Conservation (phyloP, 2,888 invertebrate genomes). For the Oxytorus armatus region DNA sequence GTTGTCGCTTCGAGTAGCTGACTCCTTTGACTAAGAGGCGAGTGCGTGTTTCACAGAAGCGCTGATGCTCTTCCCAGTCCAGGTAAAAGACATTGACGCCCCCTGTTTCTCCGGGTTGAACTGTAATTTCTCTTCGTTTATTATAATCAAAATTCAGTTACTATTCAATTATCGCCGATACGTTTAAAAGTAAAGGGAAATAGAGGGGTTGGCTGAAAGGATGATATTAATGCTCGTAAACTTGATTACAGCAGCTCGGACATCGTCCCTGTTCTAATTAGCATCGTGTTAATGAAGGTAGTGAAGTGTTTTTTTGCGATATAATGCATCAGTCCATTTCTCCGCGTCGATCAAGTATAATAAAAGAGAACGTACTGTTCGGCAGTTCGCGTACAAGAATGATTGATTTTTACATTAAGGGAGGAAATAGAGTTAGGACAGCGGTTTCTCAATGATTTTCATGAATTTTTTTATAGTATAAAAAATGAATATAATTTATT, state of each 20-base stretch:
- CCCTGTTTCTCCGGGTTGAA: not conserved
- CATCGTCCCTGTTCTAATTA: too few species aligned
- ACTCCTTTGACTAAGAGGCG: conserved; percentile 60
- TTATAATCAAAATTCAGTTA: conserved; percentile 33
- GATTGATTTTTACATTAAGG: not conserved
- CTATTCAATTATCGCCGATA: conserved; percentile 19
- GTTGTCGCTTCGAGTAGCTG: conserved; percentile 20
- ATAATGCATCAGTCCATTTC: not conserved
- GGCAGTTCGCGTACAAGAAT: not conserved
- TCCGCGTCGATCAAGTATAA: not conserved
- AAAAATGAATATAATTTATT: too few species aligned
- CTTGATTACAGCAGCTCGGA: conserved; percentile 10
- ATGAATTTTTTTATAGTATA: too few species aligned
- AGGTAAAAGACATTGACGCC: conserved; percentile 2
- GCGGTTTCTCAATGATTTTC: too few species aligned
- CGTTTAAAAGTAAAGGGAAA: conserved; percentile 7
- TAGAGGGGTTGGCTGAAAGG: not conserved
- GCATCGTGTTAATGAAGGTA: not conserved
- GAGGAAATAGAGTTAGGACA: too few species aligned
- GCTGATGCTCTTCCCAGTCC: conserved; percentile 14
- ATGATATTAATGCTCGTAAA: conserved; percentile 8
- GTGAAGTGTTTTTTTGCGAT: not conserved
- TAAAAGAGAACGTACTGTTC: not conserved
- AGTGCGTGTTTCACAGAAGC: conserved; percentile 27
- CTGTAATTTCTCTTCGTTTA: not conserved